phyloP scores from a whole-genome alignment of 2,888 invertebrate species.

The Apodemia hepburni region DNA sequence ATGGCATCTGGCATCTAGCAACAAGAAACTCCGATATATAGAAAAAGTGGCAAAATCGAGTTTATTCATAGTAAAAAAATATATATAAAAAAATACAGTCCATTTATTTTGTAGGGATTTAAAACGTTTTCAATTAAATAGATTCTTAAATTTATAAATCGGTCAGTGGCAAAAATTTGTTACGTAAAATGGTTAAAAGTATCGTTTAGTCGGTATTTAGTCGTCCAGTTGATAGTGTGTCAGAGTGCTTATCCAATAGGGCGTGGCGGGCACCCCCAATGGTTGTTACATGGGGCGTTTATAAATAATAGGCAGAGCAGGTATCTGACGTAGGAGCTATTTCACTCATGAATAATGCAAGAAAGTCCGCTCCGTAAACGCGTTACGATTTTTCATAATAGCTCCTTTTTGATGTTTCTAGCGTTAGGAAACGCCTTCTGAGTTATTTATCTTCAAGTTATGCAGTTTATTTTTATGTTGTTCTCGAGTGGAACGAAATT shows the following conservation, averaged over 20 bases:
- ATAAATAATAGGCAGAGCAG: conserved; percentile 63
- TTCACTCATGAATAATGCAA: conserved; percentile 72
- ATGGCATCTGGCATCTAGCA: too few relatives aligned
- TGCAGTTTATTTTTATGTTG: conserved; percentile 58
- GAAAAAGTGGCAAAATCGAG: too few relatives aligned
- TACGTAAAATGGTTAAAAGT: too few relatives aligned
- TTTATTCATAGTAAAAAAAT: too few relatives aligned
- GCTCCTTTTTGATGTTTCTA: conserved; percentile 51
- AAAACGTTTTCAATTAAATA: too few relatives aligned
- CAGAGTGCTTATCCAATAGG: conserved; percentile 32
- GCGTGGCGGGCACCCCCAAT: conserved; percentile 48
- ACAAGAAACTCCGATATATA: too few relatives aligned
- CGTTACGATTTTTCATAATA: conserved; percentile 79
- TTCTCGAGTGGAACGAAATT: conserved; percentile 29
- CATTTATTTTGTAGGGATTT: too few relatives aligned
- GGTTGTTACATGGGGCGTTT: conserved; percentile 40
- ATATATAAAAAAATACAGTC: too few relatives aligned
- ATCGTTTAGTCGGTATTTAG: too few relatives aligned
- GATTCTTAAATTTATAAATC: too few relatives aligned
- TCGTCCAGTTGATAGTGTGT: conserved; percentile 4
- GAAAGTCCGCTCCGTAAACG: conserved; percentile 69
- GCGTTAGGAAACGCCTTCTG: conserved; percentile 25
- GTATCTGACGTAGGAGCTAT: conserved; percentile 56
- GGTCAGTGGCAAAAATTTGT: too few relatives aligned
- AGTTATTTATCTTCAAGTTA: conserved; percentile 41